Evolutionary conservation across 2,113 vertebrate species (phyloP), one percentile per base, ranked within the genome.

Genomic region (Notarius quadriscutis): DNA sequence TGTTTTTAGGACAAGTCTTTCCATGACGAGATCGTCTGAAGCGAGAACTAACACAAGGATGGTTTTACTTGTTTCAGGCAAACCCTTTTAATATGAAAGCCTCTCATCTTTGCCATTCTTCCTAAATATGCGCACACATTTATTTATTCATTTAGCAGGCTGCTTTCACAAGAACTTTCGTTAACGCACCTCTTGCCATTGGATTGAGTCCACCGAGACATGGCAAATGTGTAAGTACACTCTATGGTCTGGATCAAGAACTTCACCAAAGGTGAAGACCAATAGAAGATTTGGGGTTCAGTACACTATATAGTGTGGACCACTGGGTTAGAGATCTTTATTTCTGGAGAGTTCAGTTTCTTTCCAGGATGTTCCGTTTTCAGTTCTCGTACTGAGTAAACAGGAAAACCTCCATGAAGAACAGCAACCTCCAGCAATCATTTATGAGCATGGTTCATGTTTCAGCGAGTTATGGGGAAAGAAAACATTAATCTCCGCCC

Each of bases 71-170:
- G 4, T 58, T 84, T 84, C 74, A 67, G 27, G 15, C 48, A 2
- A 62, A 65, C 41, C 62, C 74, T 41, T 84, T 5, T 30, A 25
- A 48, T 86, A 53, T 55, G n/a, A 83, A 53, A 89, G 57, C 48
- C 84, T 82, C 79, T 88, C 69, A 20, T 65, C 50, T 60, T 77
- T 11, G 9, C 34, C 11, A 17, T 34, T 48, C 7, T 67, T 83
- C 20, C 51, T n/a, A 72, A 11, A 20, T 41, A 41, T 41, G 41
- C 0, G 9, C 60, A 55, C 41, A 62, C 41, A 51, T 48, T 41
- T 14, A 2, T 22, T 71, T 6, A 48, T 48, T 12, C n/a, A 11
- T 50, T 22, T 25, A 34, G 41, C 41, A 75, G 48, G 10, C 20
- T 6, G 20, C 1, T 4, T 11, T 50, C 9, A 48, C 18, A 50